Percentiles rank a stretch among this genome's conserved stretches.
These are phyloP conservation scores for Camelus bactrianus DNA, from an alignment of 2,113 vertebrate species.

Conservation along the genomic window DNA sequence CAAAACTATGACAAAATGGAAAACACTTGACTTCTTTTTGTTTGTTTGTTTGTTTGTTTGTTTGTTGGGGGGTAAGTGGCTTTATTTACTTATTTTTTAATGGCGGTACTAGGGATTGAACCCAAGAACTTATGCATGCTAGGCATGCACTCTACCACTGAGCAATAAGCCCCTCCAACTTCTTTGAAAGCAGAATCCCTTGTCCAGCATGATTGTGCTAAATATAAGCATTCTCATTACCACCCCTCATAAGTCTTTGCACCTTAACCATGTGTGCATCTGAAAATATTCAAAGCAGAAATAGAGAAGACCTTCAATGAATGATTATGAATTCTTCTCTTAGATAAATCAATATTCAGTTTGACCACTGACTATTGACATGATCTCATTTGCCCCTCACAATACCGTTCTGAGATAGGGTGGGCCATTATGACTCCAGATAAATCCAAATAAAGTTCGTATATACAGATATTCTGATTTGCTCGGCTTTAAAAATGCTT, in stretches of 20 bases:
- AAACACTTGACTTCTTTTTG: neutral
- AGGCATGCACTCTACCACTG: too few relatives aligned
- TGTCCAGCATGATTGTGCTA: too few relatives aligned
- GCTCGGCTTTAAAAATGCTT: neutral
- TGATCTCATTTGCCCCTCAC: neutral
- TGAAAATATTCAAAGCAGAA: neutral
- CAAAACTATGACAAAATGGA: neutral
- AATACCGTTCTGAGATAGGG: neutral
- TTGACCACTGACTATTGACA: neutral
- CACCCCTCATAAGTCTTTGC: neutral
- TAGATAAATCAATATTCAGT: neutral
- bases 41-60: too few relatives aligned
- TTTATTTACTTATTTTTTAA: too few relatives aligned
- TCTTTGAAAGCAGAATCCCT: too few relatives aligned
- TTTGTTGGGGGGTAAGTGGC: too few relatives aligned
- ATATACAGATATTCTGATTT: neutral
- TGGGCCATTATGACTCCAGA: neutral
- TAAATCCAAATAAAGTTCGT: neutral
- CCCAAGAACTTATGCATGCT: too few relatives aligned
- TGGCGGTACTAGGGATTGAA: too few relatives aligned
- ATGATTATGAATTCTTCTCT: neutral
- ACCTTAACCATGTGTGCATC: too few relatives aligned
- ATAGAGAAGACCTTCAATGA: neutral
- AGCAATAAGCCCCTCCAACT: too few relatives aligned
- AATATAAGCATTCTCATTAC: neutral